Percentiles rank a stretch among this genome's conserved stretches.
Evolutionary conservation across 2,888 invertebrate genomes (phyloP).

Genomic region (Atrina japonica): DNA sequence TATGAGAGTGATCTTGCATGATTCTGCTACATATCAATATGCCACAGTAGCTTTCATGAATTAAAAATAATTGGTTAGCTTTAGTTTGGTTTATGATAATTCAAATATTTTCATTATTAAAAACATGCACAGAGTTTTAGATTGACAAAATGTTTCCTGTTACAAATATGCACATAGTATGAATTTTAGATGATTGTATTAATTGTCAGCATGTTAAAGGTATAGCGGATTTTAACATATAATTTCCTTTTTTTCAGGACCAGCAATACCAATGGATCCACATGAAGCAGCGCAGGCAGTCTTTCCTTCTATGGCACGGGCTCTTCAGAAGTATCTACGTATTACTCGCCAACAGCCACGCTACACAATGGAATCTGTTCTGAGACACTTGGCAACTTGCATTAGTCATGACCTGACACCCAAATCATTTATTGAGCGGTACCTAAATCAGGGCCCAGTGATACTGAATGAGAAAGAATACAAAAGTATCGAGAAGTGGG

Average conservation of each 20-base stretch:
- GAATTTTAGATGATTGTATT: too few relatives aligned
- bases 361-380: constrained; percentile 95
- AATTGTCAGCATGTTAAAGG: too few relatives aligned
- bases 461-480: constrained; percentile 76
- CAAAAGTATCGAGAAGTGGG: constrained; percentile 92
- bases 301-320: constrained; percentile 97
- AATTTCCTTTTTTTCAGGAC: constrained; percentile 76
- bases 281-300: constrained; percentile 98
- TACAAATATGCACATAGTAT: too few relatives aligned
- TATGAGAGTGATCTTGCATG: too few relatives aligned
- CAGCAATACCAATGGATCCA: constrained; percentile 93
- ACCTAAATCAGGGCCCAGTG: constrained; percentile 89
- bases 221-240: too few relatives aligned
- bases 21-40: too few relatives aligned
- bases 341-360: constrained; percentile 97
- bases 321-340: constrained; percentile 96
- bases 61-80: too few relatives aligned
- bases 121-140: too few relatives aligned
- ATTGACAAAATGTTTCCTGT: too few relatives aligned
- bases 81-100: too few relatives aligned
- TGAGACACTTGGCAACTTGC: constrained; percentile 94
- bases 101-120: too few relatives aligned
- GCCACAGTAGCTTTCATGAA: too few relatives aligned
- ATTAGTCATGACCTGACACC: constrained; percentile 96
- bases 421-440: constrained; percentile 96